Base-by-base conservation (phyloP, 2,888 invertebrate species). In the Helicoverpa assulta region DNA sequence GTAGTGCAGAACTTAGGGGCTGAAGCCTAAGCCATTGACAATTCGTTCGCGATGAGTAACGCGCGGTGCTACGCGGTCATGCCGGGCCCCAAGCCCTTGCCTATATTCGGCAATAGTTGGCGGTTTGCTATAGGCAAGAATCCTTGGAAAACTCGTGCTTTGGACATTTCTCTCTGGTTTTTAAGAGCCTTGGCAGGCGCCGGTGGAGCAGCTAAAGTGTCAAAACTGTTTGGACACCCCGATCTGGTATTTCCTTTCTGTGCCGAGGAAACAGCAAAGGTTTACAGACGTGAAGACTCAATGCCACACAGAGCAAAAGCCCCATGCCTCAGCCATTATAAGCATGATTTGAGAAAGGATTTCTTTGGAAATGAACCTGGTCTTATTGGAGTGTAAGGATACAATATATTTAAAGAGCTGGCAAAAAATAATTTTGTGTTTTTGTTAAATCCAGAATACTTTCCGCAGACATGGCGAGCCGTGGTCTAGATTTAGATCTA, bases 401-500 rank as follows among this genome's bases (percentile, higher is more conserved):
- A 56, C n/a, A 63, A 7, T 50, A 19, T 18, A 29, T 29, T 51
- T 47, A 33, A 43, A 19, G 6, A 61, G 7, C 43, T 58, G 1
- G 7, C 8, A 21, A 29, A 18, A 21, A 29, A 18, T 33, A 56
- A 66, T 12, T 55, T 18, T 37, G 16, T 10, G n/a, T 1, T 54
- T 55, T 43, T 55, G 62, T 5, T 51, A 66, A 66, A 54, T 71
- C 73, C 3, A 58, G 56, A 58, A 26, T 54, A 58, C 70, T 68
- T 85, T 80, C 84, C 80, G 55, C 92, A 99, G 98, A 76, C 98
- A 98, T 90, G 99, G 98, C 0, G 97, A 97, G 86, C 97, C 97
- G 85, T 99, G 99, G 99, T 98, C 98, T 87, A 96, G 96, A 80
- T 97, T 99, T 89, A 96, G 99, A 78, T 97, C 97, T 69, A 97